A percentile compares a stretch with the other conserved stretches of the same genome.
Evolutionary conservation across 2,113 vertebrate genomes (phyloP).

Genomic region (Carassius carassius): DNA sequence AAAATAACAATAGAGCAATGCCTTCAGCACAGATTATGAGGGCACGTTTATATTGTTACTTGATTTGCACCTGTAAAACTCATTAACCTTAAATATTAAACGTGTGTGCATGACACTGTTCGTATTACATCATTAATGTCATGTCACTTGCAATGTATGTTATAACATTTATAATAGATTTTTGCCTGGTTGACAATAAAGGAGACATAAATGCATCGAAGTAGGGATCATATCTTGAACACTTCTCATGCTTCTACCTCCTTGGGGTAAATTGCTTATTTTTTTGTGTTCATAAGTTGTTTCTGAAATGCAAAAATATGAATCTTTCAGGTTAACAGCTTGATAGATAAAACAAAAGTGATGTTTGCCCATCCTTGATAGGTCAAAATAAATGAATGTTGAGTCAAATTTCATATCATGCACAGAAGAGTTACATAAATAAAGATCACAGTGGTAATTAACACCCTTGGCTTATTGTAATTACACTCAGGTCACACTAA

Average conservation of each 20-base stretch:
- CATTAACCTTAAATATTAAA: constrained; percentile 1
- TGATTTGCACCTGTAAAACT: background rate
- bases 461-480: constrained; percentile 45
- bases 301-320: too few relatives aligned
- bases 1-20: background rate
- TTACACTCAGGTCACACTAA: constrained; percentile 52
- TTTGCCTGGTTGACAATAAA: background rate
- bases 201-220: background rate
- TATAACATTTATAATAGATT: background rate
- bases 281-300: too few relatives aligned
- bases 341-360: background rate
- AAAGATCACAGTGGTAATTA: constrained; percentile 41
- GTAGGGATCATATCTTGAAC: too few relatives aligned
- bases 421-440: constrained; percentile 12
- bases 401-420: background rate
- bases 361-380: background rate
- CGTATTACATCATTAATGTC: background rate
- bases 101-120: background rate
- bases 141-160: background rate
- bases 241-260: background rate
- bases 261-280: background rate
- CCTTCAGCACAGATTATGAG: background rate
- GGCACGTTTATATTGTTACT: background rate
- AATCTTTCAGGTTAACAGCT: too few relatives aligned
- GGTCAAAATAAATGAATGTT: background rate